Percentiles rank a stretch among this genome's conserved stretches.
Evolutionary conservation across 2,113 vertebrate species (phyloP).

Genomic region (Butorides virescens): DNA sequence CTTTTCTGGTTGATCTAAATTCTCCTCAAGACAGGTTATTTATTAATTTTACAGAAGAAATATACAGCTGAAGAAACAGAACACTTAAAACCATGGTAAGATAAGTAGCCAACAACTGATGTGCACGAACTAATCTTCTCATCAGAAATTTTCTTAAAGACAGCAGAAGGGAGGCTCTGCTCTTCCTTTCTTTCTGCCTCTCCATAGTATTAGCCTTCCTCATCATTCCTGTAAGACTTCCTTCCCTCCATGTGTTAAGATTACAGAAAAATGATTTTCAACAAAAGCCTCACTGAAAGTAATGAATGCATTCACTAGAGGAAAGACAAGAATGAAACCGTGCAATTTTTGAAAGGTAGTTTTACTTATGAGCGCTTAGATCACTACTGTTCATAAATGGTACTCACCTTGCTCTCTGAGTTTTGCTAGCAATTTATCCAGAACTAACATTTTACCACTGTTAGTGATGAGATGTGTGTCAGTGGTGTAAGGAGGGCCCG

Average conservation of each 20-base stretch:
- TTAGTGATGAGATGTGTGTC: constrained; percentile 89
- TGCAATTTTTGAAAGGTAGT: background rate
- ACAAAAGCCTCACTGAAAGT: background rate
- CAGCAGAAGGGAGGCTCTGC: background rate
- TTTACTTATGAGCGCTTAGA: background rate
- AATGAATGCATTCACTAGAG: background rate
- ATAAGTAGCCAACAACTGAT: background rate
- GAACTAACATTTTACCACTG: constrained; percentile 88
- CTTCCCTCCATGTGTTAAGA: background rate
- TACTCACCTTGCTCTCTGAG: constrained; percentile 85
- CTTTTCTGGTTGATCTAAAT: background rate
- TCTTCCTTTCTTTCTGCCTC: background rate
- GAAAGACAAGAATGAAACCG: background rate
- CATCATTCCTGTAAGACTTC: background rate
- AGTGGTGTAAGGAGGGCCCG: constrained; percentile 88
- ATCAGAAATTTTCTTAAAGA: background rate
- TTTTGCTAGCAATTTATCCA: constrained; percentile 87
- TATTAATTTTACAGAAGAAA: background rate
- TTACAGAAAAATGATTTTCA: background rate
- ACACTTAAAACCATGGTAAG: background rate
- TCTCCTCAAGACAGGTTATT: background rate
- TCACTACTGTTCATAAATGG: background rate
- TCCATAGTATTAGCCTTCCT: background rate
- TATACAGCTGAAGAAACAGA: background rate
- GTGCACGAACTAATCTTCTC: background rate